Evolutionary conservation across 2,888 invertebrate species (phyloP).

Genomic region (Hydroisotoma schaefferi): DNA sequence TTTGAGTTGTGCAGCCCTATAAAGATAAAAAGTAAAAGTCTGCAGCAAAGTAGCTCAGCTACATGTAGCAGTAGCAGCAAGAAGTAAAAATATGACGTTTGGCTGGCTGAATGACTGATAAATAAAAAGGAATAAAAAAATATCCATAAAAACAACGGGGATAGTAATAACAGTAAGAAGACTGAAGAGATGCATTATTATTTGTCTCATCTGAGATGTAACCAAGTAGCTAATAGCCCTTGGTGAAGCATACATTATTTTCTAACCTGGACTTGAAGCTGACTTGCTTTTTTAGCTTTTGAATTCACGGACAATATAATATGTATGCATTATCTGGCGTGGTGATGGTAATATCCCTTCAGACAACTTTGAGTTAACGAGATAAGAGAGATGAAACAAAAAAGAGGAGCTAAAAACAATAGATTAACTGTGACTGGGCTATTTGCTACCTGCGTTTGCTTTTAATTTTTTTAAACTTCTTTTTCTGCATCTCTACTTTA

Average conservation of each 20-base stretch:
- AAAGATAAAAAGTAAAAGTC: background rate
- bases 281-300: no score
- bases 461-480: background rate
- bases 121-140: slow-evolving; percentile 3
- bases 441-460: slow-evolving; percentile 5
- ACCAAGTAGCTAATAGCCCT: slow-evolving; percentile 4
- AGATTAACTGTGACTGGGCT: slow-evolving; percentile 3
- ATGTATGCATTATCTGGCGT: no score
- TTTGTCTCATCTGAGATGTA: background rate
- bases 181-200: slow-evolving; percentile 1
- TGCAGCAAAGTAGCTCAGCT: no score
- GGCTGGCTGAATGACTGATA: slow-evolving; percentile 6
- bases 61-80: no score
- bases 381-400: background rate
- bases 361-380: background rate
- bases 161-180: background rate
- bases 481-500: background rate
- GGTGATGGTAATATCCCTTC: background rate
- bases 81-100: background rate
- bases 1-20: background rate
- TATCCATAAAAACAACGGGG: background rate
- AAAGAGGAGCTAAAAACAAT: background rate
- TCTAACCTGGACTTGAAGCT: background rate
- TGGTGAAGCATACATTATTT: background rate
- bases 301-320: no score